Evolutionary conservation across 2,888 invertebrate species (phyloP), one percentile per base, ranked within the genome.

Genomic region (Anthophora plumipes): DNA sequence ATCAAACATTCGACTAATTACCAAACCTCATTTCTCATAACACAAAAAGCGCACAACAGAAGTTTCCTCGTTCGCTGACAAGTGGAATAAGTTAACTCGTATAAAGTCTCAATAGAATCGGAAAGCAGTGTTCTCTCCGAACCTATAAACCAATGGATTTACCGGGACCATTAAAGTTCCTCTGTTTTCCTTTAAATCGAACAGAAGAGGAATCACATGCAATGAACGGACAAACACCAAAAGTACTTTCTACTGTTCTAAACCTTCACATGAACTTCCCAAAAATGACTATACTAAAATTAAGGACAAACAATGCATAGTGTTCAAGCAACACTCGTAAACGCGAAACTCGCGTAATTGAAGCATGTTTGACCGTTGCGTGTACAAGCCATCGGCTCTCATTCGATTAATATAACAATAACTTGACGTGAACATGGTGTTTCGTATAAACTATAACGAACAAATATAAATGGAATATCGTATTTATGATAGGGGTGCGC

Each of bases 401-500:
- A 3, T 22, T 37, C 50, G 48, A 55, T 73, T 63, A 50, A 43
- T 61, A 50, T 55, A 63, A 68, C 61, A 63, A 74, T 55, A 39
- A 39, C 60, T 54, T 31, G 52, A 22, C 59, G 22, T 37, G 43
- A 20, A 2, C 20, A 5, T 9, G 37, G 14, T 17, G 50, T 61
- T 63, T 48, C 55, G 46, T 14, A 64, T 59, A 50, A 31, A 52
- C 43, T 8, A 17, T 20, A 14, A 5, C 8, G 12, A 11, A 52
- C 11, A 60, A 70, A 60, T 73, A 59, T 64, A 20, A 61, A 64
- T 46, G 48, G 63, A 11, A 20, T 39, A 43, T 20, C 22, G 41
- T 66, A 54, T 70, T 67, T 48, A 41, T 22, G 17, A 50, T 25
- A 55, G 52, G 72, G 68, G 39, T 80, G 80, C 80, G 80, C 80